Percentiles rank a stretch among this genome's conserved stretches.
These are phyloP conservation scores for Athetis lepigone DNA, from an alignment of 2,888 invertebrate species.

Conservation along the genomic window DNA sequence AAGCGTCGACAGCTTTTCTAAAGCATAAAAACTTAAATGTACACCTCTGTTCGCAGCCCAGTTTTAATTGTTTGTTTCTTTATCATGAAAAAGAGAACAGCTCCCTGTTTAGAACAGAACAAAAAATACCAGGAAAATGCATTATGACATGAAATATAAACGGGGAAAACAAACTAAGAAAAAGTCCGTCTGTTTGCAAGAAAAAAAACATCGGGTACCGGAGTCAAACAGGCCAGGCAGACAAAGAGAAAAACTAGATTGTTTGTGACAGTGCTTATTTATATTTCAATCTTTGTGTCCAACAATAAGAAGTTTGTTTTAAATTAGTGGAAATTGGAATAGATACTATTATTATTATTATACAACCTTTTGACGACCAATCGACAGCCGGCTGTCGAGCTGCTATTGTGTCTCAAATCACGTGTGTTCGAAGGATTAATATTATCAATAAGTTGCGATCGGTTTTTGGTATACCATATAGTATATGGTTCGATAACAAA, in stretches of 20 bases:
- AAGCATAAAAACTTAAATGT: too few species aligned
- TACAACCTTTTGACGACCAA: too few species aligned
- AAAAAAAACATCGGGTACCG: constrained; percentile 22
- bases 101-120: not conserved
- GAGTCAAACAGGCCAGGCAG: constrained; percentile 6
- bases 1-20: too few species aligned
- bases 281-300: not conserved
- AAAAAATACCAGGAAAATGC: not conserved
- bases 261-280: not conserved
- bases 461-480: too few species aligned
- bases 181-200: constrained; percentile 6
- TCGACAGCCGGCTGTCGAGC: too few species aligned
- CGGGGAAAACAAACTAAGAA: not conserved
- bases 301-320: not conserved
- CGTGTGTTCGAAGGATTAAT: too few species aligned
- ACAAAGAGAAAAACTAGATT: constrained; percentile 10
- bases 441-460: too few species aligned
- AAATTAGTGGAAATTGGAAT: not conserved
- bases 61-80: not conserved
- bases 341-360: not conserved
- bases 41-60: not conserved
- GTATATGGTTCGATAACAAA: too few species aligned
- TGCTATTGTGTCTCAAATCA: too few species aligned
- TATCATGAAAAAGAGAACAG: not conserved
- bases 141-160: constrained; percentile 5